A percentile compares a stretch with the other conserved stretches of the same genome.
Conservation (phyloP, 2,888 invertebrate species). For the Julus scanicus region DNA sequence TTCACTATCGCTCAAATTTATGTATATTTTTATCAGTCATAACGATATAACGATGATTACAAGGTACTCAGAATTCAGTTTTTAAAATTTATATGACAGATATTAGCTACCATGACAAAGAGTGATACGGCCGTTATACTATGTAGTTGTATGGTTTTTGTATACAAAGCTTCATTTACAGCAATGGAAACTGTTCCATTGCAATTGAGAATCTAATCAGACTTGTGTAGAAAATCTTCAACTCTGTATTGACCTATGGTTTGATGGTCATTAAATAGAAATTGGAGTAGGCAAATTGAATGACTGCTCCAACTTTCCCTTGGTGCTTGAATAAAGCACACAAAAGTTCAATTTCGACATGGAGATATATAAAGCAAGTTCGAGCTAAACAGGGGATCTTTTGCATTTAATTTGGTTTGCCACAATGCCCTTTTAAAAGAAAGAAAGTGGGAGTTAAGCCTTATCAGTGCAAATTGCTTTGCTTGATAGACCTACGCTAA, state of each 20-base stretch:
- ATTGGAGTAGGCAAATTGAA: not conserved
- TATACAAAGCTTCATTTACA: not conserved
- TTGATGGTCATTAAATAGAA: not conserved
- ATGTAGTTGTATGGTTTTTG: too few species aligned
- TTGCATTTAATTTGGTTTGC: constrained; percentile 35
- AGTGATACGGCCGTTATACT: too few species aligned
- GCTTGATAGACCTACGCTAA: not conserved
- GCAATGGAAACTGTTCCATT: not conserved
- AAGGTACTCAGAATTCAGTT: too few species aligned
- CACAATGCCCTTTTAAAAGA: constrained; percentile 39
- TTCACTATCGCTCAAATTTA: too few species aligned
- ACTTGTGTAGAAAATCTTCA: not conserved
- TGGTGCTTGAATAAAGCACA: not conserved
- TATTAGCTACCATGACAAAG: too few species aligned
- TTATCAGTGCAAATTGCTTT: constrained; percentile 11
- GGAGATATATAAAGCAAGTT: not conserved
- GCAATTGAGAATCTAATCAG: too few species aligned
- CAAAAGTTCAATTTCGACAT: not conserved
- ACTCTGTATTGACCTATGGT: not conserved
- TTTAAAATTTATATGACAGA: too few species aligned
- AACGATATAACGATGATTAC: too few species aligned
- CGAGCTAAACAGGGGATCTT: not conserved
- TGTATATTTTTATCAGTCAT: too few species aligned
- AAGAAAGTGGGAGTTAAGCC: constrained; percentile 14
- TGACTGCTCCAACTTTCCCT: not conserved